A percentile compares a stretch with the other conserved stretches of the same genome.
phyloP scores from a whole-genome alignment of 1,140 invertebrate species.

The Physella acuta region DNA sequence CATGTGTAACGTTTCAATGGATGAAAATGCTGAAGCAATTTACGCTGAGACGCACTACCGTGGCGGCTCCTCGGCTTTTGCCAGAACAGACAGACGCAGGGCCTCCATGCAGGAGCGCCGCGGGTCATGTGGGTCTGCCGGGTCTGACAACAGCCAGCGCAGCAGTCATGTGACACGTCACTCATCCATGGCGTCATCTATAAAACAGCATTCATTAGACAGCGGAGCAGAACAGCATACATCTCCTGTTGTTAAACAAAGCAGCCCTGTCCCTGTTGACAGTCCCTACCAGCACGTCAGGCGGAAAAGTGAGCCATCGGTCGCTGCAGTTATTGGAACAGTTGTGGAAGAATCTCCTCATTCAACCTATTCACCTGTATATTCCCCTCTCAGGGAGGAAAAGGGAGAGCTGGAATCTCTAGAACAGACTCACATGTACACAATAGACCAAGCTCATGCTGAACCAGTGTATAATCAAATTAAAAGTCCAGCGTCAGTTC shows the following conservation, averaged over 20 bases:
- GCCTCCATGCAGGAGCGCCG: constrained; percentile 30
- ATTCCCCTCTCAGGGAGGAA: constrained; percentile 12
- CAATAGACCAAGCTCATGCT: neutral
- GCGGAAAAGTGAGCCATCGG: constrained; percentile 22
- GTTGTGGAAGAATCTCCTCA: neutral
- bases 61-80: constrained; percentile 30
- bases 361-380: constrained; percentile 11
- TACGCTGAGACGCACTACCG: constrained; percentile 22
- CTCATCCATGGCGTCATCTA: constrained; percentile 20
- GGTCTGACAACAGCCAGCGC: constrained; percentile 1
- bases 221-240: neutral
- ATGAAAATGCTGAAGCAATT: constrained; percentile 31
- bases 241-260: neutral
- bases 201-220: constrained; percentile 24
- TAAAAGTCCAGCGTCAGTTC: constrained; percentile 1
- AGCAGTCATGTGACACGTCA: neutral
- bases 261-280: neutral
- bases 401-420: neutral
- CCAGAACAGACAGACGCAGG: constrained; percentile 35
- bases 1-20: constrained; percentile 42
- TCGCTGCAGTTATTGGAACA: neutral
- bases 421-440: neutral
- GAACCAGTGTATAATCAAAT: constrained; percentile 22
- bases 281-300: constrained; percentile 8
- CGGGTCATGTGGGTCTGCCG: constrained; percentile 21